Percentiles rank a stretch among this genome's conserved stretches.
phyloP scores from a whole-genome alignment of 2,888 invertebrate species.

The Amaurobius ferox region DNA sequence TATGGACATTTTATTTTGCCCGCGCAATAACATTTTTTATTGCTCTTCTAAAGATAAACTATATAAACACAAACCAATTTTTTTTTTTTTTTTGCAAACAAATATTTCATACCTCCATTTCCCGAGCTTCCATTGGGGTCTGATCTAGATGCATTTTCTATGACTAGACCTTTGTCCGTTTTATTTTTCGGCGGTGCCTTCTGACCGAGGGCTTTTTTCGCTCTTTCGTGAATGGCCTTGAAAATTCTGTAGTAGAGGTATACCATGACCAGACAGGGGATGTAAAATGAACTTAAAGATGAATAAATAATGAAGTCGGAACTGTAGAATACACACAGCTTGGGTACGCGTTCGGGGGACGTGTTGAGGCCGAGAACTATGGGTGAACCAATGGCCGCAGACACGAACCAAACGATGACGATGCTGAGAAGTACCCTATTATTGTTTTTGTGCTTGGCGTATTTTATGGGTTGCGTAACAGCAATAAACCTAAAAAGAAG shows the following conservation, averaged over 20 bases:
- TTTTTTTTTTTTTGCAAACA: too few species aligned
- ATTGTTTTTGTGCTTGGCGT: conserved; percentile 98
- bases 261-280: conserved; percentile 98
- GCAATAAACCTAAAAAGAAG: conserved; percentile 91
- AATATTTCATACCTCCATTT: conserved; percentile 9
- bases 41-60: too few species aligned
- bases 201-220: conserved; percentile 88
- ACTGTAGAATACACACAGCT: conserved; percentile 94
- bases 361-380: conserved; percentile 97
- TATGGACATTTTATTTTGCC: too few species aligned
- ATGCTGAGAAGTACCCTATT: conserved; percentile 96
- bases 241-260: conserved; percentile 98
- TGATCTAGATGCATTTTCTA: conserved; percentile 19
- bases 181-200: neutral
- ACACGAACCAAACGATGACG: conserved; percentile 95
- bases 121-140: neutral
- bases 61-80: too few species aligned
- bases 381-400: conserved; percentile 95
- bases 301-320: conserved; percentile 98
- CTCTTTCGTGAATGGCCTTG: conserved; percentile 91
- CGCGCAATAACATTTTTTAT: too few species aligned
- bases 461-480: conserved; percentile 98
- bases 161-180: conserved; percentile 5
- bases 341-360: conserved; percentile 87
- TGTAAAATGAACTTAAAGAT: conserved; percentile 99